These are phyloP conservation scores for Gryllus longicercus DNA, from an alignment of 2,888 invertebrate genomes.

Conservation along the genomic window DNA sequence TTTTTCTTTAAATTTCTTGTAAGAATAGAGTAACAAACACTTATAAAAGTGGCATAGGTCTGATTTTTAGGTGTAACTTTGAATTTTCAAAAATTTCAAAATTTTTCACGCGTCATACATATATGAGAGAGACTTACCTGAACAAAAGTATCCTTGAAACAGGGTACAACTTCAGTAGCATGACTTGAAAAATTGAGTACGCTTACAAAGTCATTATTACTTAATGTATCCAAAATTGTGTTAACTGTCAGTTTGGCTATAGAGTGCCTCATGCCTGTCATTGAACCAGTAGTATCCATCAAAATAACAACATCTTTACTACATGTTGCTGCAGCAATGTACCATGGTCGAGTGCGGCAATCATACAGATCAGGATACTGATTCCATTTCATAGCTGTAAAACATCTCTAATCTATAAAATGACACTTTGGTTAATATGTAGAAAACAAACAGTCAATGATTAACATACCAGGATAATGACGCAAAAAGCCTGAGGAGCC, in stretches of 20 bases:
- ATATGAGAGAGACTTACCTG: constrained; percentile 49
- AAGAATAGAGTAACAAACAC: too few species aligned
- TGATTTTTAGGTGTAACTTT: too few species aligned
- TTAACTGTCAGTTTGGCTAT: constrained; percentile 83
- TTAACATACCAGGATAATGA: constrained; percentile 71
- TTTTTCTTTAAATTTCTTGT: too few species aligned
- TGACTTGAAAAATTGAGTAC: constrained; percentile 72
- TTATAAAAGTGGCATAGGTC: too few species aligned
- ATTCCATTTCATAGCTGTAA: constrained; percentile 65
- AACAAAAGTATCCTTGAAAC: constrained; percentile 79
- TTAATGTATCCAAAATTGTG: constrained; percentile 88
- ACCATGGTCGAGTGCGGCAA: constrained; percentile 90
- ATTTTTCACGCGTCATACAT: too few species aligned
- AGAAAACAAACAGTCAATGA: too few species aligned
- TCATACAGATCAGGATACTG: constrained; percentile 77
- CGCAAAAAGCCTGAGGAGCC: constrained; percentile 89
- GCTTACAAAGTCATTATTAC: constrained; percentile 97
- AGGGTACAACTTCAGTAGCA: constrained; percentile 72
- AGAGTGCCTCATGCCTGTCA: constrained; percentile 75
- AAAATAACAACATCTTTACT: constrained; percentile 96
- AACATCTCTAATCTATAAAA: too few species aligned
- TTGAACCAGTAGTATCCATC: constrained; percentile 93
- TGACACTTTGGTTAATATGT: too few species aligned
- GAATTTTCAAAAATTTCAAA: too few species aligned
- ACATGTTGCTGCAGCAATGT: constrained; percentile 95